These are phyloP conservation scores for Calypte anna DNA, from an alignment of 2,113 vertebrate genomes.

Conservation along the genomic window DNA sequence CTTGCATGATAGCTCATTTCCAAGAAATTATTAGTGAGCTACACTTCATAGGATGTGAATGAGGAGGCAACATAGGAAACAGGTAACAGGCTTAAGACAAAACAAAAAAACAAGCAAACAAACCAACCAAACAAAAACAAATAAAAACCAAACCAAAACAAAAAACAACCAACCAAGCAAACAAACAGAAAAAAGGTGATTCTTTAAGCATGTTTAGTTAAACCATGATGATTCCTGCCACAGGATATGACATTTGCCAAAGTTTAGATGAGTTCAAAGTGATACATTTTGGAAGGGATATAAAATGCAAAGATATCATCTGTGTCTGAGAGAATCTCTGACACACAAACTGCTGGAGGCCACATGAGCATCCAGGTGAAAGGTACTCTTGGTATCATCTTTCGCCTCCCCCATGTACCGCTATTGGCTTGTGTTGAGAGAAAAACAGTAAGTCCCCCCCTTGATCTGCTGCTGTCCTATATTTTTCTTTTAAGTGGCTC, in stretches of 20 bases:
- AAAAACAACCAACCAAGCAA: not conserved
- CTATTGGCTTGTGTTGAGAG: accelerated
- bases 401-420: not conserved
- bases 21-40: not conserved
- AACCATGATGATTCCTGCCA: not conserved
- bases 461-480: not conserved
- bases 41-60: not conserved
- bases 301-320: not conserved
- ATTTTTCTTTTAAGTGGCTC: not conserved
- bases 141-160: too few species aligned
- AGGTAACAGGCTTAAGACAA: not conserved
- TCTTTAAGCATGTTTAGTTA: not conserved
- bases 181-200: not conserved
- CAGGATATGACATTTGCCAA: not conserved
- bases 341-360: not conserved
- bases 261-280: not conserved
- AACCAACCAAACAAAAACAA: too few species aligned
- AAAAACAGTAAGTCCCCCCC: not conserved
- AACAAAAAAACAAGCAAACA: not conserved
- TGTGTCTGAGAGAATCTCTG: not conserved
- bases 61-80: not conserved
- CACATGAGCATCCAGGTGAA: not conserved
- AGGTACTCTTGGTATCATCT: accelerated
- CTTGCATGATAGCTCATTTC: not conserved
- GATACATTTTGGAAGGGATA: not conserved